A percentile compares a stretch with the other conserved stretches of the same genome.
Evolutionary conservation across 2,797 vertebrate species (phyloP).

Genomic region (Eulemur rubriventer): DNA sequence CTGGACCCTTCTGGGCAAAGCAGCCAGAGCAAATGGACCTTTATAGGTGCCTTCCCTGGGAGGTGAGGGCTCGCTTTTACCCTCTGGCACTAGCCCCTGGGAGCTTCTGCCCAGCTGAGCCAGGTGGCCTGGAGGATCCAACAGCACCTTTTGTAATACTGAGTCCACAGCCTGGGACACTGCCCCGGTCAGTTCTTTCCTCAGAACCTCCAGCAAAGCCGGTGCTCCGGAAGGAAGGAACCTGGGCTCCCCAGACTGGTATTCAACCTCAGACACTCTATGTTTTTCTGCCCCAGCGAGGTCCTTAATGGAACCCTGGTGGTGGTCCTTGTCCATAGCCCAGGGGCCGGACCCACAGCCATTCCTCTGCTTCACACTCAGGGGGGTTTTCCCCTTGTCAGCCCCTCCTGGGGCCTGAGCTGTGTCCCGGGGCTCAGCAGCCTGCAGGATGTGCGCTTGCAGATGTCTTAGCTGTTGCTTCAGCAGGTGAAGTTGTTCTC

Average conservation of each 20-base stretch:
- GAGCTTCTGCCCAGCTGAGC: slow-evolving; percentile 79
- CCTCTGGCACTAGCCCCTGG: slow-evolving; percentile 74
- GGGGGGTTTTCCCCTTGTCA: not conserved
- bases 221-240: slow-evolving; percentile 78
- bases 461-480: slow-evolving; percentile 91
- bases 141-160: slow-evolving; percentile 89
- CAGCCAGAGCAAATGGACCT: slow-evolving; percentile 58
- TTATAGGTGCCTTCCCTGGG: not conserved
- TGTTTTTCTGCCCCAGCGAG: not conserved
- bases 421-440: slow-evolving; percentile 83
- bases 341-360: not conserved
- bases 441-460: slow-evolving; percentile 91
- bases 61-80: slow-evolving; percentile 34
- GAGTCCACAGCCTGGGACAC: slow-evolving; percentile 91
- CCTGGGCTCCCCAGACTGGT: slow-evolving; percentile 27
- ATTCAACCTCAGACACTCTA: not conserved
- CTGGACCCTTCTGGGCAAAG: not conserved
- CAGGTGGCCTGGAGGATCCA: slow-evolving; percentile 79
- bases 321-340: not conserved
- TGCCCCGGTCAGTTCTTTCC: slow-evolving; percentile 90
- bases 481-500: slow-evolving; percentile 93
- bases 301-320: slow-evolving; percentile 71
- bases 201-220: slow-evolving; percentile 90
- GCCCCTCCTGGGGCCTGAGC: slow-evolving; percentile 26
- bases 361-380: not conserved